Base-by-base conservation (phyloP, 2,888 invertebrate genomes). In the Phania funesta region DNA sequence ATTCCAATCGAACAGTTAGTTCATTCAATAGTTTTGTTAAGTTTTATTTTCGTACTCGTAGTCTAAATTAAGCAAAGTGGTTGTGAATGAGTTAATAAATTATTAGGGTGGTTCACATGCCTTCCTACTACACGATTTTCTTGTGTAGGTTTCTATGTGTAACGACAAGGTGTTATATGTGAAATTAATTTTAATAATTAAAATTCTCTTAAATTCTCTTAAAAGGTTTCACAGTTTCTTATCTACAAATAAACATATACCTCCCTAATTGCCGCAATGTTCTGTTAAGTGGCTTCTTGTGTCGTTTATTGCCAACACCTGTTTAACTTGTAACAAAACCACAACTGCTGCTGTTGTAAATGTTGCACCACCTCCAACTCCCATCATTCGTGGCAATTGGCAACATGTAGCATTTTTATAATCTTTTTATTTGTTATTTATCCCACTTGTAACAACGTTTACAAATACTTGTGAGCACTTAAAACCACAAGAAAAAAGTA, bases 381-480 rank as follows among this genome's bases (percentile, higher is more conserved):
- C n/a, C n/a, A 41, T 26, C 24, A 44, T 41, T 60, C 24, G 22
- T 52, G n/a, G 44, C 52, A 76, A 68, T 62, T 68, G 76, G 60
- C 44, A 68, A 62, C 67, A 76, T 76, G 67, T 41, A 76, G 67
- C 76, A 41, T 67, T 67, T 75, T 58, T 58, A 48, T 65, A 56
- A 11, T 29, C n/a, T 56, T 16, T 74, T 58, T 52, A 13, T 60
- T 26, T 54, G 48, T 52, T 29, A 65, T 79, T 65, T 44, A 58
- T 71, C 78, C 44, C 48, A 60, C 71, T 73, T 70, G 58, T 52
- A 65, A 73, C 50, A 73, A 60, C 73, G 78, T 79, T 73, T 79
- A 73, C 65, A 73, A 73, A 79, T 73, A 79, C 78, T 73, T 79
- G 56, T 67, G 58, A 73, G 71, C 78, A 79, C 71, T 79, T 79